Evolutionary conservation across 1,140 invertebrate genomes (phyloP).

Genomic region (Mya arenaria): DNA sequence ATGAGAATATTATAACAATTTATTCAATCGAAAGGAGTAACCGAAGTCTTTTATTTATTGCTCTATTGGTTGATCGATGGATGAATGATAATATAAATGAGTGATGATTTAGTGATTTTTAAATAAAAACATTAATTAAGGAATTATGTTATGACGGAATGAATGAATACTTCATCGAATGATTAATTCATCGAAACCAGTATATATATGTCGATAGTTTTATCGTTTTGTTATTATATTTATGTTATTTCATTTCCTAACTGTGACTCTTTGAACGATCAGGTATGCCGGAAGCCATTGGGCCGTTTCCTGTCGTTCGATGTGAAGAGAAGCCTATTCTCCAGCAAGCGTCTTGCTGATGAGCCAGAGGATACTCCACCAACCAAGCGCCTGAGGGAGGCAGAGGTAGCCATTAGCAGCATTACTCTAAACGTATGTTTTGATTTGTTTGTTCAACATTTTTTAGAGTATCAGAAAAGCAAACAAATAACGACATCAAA

Average conservation of each 20-base stretch:
- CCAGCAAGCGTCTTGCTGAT: constrained; percentile 3
- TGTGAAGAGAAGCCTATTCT: constrained; percentile 51
- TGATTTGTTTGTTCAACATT: too few species aligned
- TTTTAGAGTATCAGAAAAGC: too few species aligned
- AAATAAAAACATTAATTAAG: not conserved
- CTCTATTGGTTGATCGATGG: too few species aligned
- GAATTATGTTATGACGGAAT: not conserved
- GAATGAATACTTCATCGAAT: not conserved
- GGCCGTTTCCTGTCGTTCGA: constrained; percentile 51
- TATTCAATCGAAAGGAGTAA: not conserved
- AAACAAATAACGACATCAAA: too few species aligned
- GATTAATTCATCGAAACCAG: not conserved
- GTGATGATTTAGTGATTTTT: not conserved
- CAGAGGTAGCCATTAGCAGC: constrained; percentile 16
- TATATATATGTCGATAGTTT: not conserved
- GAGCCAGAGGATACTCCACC: not conserved
- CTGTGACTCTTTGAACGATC: not conserved
- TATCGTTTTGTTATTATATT: not conserved
- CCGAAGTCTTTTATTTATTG: too few species aligned
- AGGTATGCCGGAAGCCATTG: constrained; percentile 21
- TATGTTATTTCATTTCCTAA: not conserved
- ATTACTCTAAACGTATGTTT: constrained; percentile 26
- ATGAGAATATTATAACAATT: not conserved
- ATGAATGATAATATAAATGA: not conserved
- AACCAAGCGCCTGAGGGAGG: constrained; percentile 35